Base-by-base conservation (phyloP, 2,797 vertebrate species). In the Merluccius polli region DNA sequence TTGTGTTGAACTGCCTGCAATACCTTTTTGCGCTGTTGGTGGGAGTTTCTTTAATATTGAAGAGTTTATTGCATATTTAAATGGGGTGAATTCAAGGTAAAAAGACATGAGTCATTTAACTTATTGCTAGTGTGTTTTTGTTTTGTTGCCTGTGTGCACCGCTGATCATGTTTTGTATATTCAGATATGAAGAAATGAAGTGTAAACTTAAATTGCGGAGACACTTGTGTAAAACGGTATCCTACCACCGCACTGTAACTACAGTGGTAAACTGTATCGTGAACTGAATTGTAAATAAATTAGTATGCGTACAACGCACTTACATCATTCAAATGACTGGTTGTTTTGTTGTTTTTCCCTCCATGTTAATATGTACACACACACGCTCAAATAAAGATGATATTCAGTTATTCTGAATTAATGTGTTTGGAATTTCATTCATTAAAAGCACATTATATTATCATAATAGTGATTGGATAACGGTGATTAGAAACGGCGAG, bases 211-310 rank as follows among this genome's bases (percentile, higher is more conserved):
- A 71, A 78, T 59, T 8, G 73, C 74, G 75, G 76, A 79, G 79
- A 86, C 82, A 83, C 81, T 88, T 87, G 83, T 86, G 82, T 76
- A 78, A 86, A 75, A 79, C 72, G 27, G 80, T 77, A 68, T 82
- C n/a, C 24, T 71, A 83, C 84, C 80, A 83, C 78, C 77, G 78
- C 33, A 72, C 69, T 85, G 73, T 83, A 88, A 81, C 75, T 76
- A 84, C 32, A 12, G 35, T 48, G 18, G 83, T 70, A 71, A 73
- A 77, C 73, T 84, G 82, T 87, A 75, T 85, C 76, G 88, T 89
- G 84, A 89, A 87, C 84, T 87, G 73, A 74, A 70, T 36, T 75
- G 72, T 77, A 75, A 91, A 91, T 92, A 89, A 91, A 92, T 75
- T 10, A 78, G 71, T 65, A 73, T 82, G 75, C 38, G 69, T 80